phyloP scores from a whole-genome alignment of 2,888 invertebrate species.

The Theristus sp. region DNA sequence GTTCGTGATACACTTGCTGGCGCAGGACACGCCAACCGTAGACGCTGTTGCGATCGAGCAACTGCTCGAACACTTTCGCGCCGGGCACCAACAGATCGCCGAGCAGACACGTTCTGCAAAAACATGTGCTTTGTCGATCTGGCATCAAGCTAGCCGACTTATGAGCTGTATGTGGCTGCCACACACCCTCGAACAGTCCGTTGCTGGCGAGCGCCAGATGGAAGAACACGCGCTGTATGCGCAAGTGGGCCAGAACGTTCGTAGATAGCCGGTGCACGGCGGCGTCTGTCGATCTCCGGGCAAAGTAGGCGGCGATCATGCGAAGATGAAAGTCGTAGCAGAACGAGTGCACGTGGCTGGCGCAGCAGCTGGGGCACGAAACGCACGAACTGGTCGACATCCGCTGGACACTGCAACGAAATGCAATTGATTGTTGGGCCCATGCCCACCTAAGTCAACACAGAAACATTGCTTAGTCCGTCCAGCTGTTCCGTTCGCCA shows the following conservation, averaged over 20 bases:
- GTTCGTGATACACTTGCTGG: background rate
- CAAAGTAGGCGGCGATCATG: slow-evolving; percentile 30
- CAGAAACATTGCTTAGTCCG: no score
- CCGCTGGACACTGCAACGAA: background rate
- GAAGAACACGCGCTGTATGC: slow-evolving; percentile 53
- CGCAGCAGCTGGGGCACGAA: background rate
- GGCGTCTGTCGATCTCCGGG: background rate
- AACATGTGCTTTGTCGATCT: no score
- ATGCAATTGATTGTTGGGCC: no score
- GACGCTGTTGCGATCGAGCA: background rate
- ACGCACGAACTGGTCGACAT: background rate
- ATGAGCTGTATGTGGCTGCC: background rate
- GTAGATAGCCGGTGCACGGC: slow-evolving; percentile 38
- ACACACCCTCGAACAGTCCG: slow-evolving; percentile 46
- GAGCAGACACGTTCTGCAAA: background rate
- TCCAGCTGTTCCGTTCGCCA: no score
- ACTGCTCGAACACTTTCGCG: background rate
- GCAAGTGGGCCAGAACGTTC: slow-evolving; percentile 53
- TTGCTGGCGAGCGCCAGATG: slow-evolving; percentile 57
- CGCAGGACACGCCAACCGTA: background rate
- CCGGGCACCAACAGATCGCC: background rate
- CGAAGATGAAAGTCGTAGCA: slow-evolving; percentile 25
- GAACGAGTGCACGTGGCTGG: slow-evolving; percentile 24
- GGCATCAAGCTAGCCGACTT: no score
- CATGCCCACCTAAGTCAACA: no score